Base-by-base conservation (phyloP, 2,888 invertebrate genomes). In the Odontothrips loti region DNA sequence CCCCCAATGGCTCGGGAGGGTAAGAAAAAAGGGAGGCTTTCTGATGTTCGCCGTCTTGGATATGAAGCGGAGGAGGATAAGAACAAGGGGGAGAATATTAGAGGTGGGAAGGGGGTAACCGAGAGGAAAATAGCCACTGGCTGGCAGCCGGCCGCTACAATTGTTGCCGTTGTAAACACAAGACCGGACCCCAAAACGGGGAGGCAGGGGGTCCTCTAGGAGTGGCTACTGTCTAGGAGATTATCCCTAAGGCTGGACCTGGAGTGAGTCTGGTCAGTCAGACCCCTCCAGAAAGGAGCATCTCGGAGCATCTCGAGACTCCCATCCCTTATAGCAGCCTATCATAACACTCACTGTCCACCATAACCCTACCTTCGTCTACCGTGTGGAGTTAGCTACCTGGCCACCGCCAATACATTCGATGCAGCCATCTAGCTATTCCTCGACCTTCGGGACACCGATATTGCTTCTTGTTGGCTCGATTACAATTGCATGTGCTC, bases 81-180 rank as follows among this genome's bases (percentile, higher is more conserved):
- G 58, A 58, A n/a, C 58, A 58, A 58, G 58, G 17, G 20, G 58
- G 58, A 20, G 34, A 43, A 6, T 43, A 43, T 43, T 43, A 43
- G 34, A 43, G 34, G 34, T 43, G 34, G 34, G 68, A 75, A 27
- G 68, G 68, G 23, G 27, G 68, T 75, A 75, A 75, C 68, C 68
- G 68, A 27, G 68, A 75, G 68, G 68, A 75, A 75, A 75, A 75
- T 75, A 75, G 68, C 68, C 68, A 75, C 68, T 23, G 10, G 23
- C 15, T 20, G 34, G 34, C 6, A 43, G 20, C 51, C 51, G 10
- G 23, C 23, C 27, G 68, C 68, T 75, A 27, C 68, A 27, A 23
- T 75, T 27, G 68, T 75, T 27, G 27, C 68, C 68, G 68, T 75
- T 75, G 68, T 75, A 75, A 75, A 75, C 68, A 75, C 68, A 75